Evolutionary conservation across 2,888 invertebrate species (phyloP).

Genomic region (Achlya flavicornis): DNA sequence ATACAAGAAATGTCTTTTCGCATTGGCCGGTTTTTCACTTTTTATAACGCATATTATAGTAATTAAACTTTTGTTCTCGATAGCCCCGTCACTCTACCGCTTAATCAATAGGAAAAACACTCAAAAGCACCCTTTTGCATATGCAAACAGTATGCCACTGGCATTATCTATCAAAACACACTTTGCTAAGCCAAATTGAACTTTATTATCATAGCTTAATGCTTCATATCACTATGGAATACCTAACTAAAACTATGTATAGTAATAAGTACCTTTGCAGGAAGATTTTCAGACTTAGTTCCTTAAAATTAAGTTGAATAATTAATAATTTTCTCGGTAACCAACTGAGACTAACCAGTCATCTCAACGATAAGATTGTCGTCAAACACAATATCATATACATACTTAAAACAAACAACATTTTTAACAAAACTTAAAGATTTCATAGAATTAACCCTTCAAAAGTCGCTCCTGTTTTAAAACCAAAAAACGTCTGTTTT

Average conservation of each 20-base stretch:
- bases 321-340: too few relatives aligned
- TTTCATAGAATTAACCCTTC: conserved; percentile 17
- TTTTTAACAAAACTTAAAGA: too few relatives aligned
- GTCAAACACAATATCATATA: too few relatives aligned
- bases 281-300: not conserved
- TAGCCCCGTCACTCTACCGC: conserved; percentile 54
- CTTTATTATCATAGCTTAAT: conserved; percentile 13
- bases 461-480: conserved; percentile 25
- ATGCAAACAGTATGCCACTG: conserved; percentile 72
- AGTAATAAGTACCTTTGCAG: not conserved
- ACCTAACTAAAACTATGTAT: not conserved
- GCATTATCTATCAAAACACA: conserved; percentile 43
- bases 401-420: too few relatives aligned
- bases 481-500: conserved; percentile 60
- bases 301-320: too few relatives aligned
- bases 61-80: conserved; percentile 31
- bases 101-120: conserved; percentile 80
- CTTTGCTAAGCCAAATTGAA: conserved; percentile 9
- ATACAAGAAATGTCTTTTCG: too few relatives aligned
- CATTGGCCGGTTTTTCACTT: not conserved
- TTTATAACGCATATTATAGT: conserved; percentile 7
- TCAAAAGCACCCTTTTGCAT: conserved; percentile 72
- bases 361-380: too few relatives aligned
- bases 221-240: not conserved
- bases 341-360: too few relatives aligned